These are phyloP conservation scores for Drosophila prostipennis DNA, from an alignment of 2,888 invertebrate species.

Conservation along the genomic window DNA sequence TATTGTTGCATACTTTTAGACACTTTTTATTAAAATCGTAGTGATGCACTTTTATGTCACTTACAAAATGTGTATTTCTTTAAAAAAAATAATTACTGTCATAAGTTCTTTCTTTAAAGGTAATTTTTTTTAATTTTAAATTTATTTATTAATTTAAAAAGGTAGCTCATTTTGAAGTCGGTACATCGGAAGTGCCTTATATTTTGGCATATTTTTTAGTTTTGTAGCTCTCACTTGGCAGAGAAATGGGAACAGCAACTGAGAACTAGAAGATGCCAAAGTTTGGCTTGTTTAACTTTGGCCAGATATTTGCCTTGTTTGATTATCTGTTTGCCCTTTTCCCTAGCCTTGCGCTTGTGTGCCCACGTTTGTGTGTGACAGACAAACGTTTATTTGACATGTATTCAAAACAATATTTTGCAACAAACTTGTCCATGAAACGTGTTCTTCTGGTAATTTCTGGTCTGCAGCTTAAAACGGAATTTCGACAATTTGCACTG, in stretches of 20 bases:
- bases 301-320: slow-evolving; percentile 65
- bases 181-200: background rate
- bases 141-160: background rate
- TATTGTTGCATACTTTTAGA: background rate
- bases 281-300: slow-evolving; percentile 53
- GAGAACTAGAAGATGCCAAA: slow-evolving; percentile 54
- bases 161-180: background rate
- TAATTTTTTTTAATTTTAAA: background rate
- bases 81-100: too few relatives aligned
- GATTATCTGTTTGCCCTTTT: slow-evolving; percentile 63
- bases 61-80: too few relatives aligned
- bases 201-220: slow-evolving; percentile 15
- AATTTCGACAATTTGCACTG: slow-evolving; percentile 51
- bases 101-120: too few relatives aligned
- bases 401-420: slow-evolving; percentile 49
- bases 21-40: background rate
- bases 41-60: too few relatives aligned
- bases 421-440: slow-evolving; percentile 42
- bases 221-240: slow-evolving; percentile 42
- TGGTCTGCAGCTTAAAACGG: slow-evolving; percentile 31
- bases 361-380: slow-evolving; percentile 21
- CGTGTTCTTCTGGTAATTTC: slow-evolving; percentile 27
- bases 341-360: slow-evolving; percentile 1
- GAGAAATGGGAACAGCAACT: slow-evolving; percentile 21
- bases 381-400: slow-evolving; percentile 63